Conservation (phyloP, 1,140 invertebrate species). For the Bombus confusus region DNA sequence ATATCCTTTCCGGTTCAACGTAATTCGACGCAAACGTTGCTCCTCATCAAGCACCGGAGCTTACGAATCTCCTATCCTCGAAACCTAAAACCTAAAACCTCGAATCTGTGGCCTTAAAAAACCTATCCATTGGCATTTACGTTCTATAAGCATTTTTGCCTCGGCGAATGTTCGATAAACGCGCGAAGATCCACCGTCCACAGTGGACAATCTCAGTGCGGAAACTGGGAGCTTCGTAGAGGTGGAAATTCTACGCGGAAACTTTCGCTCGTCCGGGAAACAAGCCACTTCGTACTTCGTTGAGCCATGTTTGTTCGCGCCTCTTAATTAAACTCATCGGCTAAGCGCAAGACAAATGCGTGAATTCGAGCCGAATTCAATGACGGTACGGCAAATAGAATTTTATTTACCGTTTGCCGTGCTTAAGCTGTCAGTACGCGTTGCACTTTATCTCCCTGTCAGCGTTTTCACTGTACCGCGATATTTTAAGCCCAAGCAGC, state of each 20-base stretch:
- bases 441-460: constrained; percentile 25
- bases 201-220: no score
- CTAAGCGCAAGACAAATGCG: constrained; percentile 4
- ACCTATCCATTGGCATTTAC: no score
- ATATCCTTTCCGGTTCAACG: no score
- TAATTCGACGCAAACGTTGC: no score
- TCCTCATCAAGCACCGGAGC: no score
- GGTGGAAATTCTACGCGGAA: neutral
- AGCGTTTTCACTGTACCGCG: neutral
- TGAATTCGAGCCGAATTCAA: constrained; percentile 27
- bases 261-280: neutral
- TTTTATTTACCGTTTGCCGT: constrained; percentile 17
- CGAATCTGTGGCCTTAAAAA: no score
- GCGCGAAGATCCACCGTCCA: no score
- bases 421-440: constrained; percentile 24
- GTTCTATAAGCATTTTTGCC: no score
- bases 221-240: no score
- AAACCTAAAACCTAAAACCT: no score
- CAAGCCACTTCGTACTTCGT: neutral
- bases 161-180: no score
- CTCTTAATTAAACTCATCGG: neutral
- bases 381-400: constrained; percentile 23
- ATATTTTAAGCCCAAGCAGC: constrained; percentile 32
- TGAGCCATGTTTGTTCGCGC: neutral
- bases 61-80: no score